A percentile compares a stretch with the other conserved stretches of the same genome.
phyloP scores from a whole-genome alignment of 2,113 vertebrate genomes.

The Lagopus leucura region DNA sequence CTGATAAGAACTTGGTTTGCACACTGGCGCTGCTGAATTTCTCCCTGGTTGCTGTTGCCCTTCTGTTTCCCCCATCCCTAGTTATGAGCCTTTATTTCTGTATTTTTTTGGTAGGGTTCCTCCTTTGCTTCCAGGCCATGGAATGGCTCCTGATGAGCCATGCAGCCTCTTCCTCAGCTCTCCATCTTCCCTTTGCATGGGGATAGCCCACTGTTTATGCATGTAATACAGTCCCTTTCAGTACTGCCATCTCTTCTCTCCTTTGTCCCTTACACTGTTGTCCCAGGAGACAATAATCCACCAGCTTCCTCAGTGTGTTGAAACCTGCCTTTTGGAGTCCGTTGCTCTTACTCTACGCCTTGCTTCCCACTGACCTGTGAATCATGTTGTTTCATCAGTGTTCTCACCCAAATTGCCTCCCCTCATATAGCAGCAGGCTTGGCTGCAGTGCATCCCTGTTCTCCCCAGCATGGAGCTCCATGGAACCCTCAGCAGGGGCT shows the following conservation, averaged over 20 bases:
- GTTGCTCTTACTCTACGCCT: background rate
- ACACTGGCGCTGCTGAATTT: background rate
- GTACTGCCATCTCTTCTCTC: constrained; percentile 45
- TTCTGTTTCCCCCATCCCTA: background rate
- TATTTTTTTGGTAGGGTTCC: background rate
- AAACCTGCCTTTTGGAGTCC: constrained; percentile 34
- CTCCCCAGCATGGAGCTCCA: background rate
- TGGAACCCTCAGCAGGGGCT: rapidly evolving
- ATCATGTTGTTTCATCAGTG: background rate
- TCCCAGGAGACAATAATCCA: constrained; percentile 36
- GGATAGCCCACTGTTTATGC: constrained; percentile 34
- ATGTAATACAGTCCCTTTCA: constrained; percentile 28
- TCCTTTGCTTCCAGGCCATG: constrained; percentile 16
- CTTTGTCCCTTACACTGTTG: constrained; percentile 45
- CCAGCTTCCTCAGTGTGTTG: constrained; percentile 32
- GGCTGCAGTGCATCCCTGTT: too few species aligned
- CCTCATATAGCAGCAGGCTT: background rate
- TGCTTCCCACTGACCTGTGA: background rate
- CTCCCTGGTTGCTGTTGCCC: background rate
- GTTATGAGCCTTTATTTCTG: background rate
- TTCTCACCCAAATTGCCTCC: background rate
- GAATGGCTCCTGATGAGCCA: background rate
- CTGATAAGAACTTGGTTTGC: constrained; percentile 32
- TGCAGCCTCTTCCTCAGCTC: constrained; percentile 19
- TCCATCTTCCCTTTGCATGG: constrained; percentile 28